Evolutionary conservation across 2,797 vertebrate species (phyloP).

Genomic region (Anguilla megastoma): DNA sequence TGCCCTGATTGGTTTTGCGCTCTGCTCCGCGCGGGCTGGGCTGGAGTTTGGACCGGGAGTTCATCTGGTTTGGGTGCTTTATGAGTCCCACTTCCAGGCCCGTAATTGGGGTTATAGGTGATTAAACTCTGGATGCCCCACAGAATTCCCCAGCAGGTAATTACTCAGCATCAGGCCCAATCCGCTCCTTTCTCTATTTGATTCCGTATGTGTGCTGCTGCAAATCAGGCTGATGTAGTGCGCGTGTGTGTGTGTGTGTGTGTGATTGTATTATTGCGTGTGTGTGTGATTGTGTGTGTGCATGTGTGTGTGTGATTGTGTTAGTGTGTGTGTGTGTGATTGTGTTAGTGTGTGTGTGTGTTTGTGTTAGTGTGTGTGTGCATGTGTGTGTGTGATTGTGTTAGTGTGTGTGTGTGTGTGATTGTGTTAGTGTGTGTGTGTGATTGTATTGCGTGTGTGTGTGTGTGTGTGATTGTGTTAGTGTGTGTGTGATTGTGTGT

Average conservation of each 20-base stretch:
- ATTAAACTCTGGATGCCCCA: slow-evolving; percentile 82
- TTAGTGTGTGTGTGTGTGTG: too few species aligned
- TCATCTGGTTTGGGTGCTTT: slow-evolving; percentile 80
- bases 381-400: too few species aligned
- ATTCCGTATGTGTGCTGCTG: slow-evolving; percentile 43
- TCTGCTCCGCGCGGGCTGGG: slow-evolving; percentile 65
- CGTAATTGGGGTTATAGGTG: slow-evolving; percentile 83
- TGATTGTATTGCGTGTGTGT: neutral
- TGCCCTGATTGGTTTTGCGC: slow-evolving; percentile 44
- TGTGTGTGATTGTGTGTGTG: too few species aligned
- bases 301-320: neutral
- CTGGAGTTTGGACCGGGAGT: slow-evolving; percentile 71
- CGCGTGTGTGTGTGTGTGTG: neutral
- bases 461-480: neutral
- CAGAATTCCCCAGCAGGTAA: slow-evolving; percentile 69
- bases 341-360: too few species aligned
- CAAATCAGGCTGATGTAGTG: slow-evolving; percentile 29
- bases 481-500: slow-evolving; percentile 12
- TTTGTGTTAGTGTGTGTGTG: too few species aligned
- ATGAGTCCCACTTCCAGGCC: slow-evolving; percentile 77
- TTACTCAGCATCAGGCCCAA: slow-evolving; percentile 66
- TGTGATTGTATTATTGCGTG: too few species aligned
- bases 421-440: too few species aligned
- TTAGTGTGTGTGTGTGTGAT: too few species aligned
- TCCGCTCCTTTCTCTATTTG: slow-evolving; percentile 49